Conservation (phyloP, 2,113 vertebrate species). For the Leptosomus discolor region DNA sequence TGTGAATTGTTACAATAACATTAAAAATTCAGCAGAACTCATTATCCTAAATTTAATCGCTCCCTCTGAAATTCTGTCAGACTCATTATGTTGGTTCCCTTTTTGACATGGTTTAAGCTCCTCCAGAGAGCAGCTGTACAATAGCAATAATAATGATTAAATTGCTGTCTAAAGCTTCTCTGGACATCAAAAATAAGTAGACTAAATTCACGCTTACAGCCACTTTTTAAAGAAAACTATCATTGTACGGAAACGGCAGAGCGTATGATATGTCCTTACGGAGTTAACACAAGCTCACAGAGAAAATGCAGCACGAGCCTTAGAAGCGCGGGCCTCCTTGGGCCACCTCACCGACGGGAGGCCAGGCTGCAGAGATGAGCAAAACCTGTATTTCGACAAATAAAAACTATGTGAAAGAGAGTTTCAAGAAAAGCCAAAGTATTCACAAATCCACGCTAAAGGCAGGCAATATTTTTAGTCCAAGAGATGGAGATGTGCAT, state of each 20-base stretch:
- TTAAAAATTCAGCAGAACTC: conserved; percentile 46
- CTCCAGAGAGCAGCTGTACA: conserved; percentile 51
- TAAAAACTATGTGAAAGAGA: neutral
- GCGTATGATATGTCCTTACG: neutral
- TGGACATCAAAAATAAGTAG: conserved; percentile 61
- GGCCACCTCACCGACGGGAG: neutral
- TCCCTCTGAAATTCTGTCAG: conserved; percentile 57
- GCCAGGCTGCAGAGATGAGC: neutral
- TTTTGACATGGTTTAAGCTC: conserved; percentile 47
- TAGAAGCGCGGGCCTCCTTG: fast-evolving
- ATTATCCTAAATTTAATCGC: conserved; percentile 57
- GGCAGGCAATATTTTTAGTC: neutral
- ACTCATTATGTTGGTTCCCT: conserved; percentile 59
- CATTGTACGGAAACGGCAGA: neutral
- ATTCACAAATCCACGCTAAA: neutral
- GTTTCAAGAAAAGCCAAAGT: neutral
- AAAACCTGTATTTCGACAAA: neutral
- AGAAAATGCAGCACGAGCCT: fast-evolving
- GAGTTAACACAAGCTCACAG: neutral
- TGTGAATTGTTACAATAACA: conserved; percentile 34
- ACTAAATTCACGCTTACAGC: conserved; percentile 8
- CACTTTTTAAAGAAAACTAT: conserved; percentile 11
- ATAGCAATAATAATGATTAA: conserved; percentile 65
- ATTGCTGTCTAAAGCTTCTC: conserved; percentile 63
- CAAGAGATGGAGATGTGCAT: neutral